Percentiles rank a stretch among this genome's conserved stretches.
Conservation (phyloP, 2,888 invertebrate species). For the Tholera decimalis region DNA sequence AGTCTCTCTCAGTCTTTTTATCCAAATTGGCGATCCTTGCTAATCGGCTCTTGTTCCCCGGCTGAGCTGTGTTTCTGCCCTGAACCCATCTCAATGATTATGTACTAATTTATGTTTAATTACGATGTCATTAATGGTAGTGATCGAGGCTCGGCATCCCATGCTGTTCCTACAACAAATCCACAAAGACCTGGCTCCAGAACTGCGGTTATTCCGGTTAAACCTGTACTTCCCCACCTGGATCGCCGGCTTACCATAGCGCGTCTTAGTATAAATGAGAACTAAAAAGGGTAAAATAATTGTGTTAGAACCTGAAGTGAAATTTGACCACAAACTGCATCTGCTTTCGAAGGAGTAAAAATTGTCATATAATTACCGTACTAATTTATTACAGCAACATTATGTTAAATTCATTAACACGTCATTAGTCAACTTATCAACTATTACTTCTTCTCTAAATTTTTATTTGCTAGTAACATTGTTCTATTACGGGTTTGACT, state of each 20-base stretch:
- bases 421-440: background rate
- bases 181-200: constrained; percentile 76
- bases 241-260: constrained; percentile 73
- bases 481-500: background rate
- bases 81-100: constrained; percentile 63
- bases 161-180: constrained; percentile 75
- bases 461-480: background rate
- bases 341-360: background rate
- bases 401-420: background rate
- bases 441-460: too few relatives aligned
- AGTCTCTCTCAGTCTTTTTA: background rate
- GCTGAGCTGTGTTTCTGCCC: background rate
- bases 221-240: constrained; percentile 75
- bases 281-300: constrained; percentile 60
- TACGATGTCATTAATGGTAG: constrained; percentile 69
- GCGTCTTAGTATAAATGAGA: constrained; percentile 71
- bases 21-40: background rate
- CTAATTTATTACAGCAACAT: constrained; percentile 4
- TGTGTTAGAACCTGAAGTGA: constrained; percentile 18
- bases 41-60: background rate
- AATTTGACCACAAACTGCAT: background rate
- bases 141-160: constrained; percentile 74
- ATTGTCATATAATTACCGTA: background rate
- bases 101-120: constrained; percentile 68
- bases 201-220: constrained; percentile 76